These are phyloP conservation scores for Amphipyra berbera DNA, from an alignment of 2,888 invertebrate genomes.

Conservation along the genomic window DNA sequence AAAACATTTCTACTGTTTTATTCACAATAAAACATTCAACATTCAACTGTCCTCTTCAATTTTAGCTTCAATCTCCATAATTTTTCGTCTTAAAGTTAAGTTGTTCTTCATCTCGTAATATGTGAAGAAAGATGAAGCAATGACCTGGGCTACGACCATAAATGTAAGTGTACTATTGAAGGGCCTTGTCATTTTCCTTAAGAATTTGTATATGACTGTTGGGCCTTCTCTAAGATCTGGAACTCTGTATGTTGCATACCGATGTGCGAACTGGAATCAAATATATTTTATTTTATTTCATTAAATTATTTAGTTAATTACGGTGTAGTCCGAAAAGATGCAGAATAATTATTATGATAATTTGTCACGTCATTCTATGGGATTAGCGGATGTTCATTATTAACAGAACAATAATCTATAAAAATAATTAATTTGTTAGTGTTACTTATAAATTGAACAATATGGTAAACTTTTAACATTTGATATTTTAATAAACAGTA, in stretches of 20 bases:
- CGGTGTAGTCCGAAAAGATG: too few relatives aligned
- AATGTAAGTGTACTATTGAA: constrained; percentile 84
- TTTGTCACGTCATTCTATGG: too few relatives aligned
- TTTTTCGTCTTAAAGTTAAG: constrained; percentile 75
- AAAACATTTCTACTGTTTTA: constrained; percentile 34
- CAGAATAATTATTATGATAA: too few relatives aligned
- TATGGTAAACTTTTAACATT: too few relatives aligned
- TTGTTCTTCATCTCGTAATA: constrained; percentile 90
- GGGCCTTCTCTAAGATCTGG: constrained; percentile 91
- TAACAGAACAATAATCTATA: too few relatives aligned
- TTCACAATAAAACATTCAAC: neutral
- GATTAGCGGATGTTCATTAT: too few relatives aligned
- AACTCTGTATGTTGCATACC: constrained; percentile 90
- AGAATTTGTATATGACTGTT: constrained; percentile 86
- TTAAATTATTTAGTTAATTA: too few relatives aligned
- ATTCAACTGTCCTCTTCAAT: constrained; percentile 50
- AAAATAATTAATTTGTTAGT: too few relatives aligned
- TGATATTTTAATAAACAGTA: too few relatives aligned
- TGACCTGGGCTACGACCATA: constrained; percentile 86
- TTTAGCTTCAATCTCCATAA: constrained; percentile 77
- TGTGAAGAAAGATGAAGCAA: constrained; percentile 90
- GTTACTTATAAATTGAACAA: too few relatives aligned
- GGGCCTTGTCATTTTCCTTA: constrained; percentile 88
- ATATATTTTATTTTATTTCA: neutral
- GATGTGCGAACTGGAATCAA: constrained; percentile 90